phyloP scores from a whole-genome alignment of 2,888 invertebrate genomes.

The Cheiracanthium punctorium region DNA sequence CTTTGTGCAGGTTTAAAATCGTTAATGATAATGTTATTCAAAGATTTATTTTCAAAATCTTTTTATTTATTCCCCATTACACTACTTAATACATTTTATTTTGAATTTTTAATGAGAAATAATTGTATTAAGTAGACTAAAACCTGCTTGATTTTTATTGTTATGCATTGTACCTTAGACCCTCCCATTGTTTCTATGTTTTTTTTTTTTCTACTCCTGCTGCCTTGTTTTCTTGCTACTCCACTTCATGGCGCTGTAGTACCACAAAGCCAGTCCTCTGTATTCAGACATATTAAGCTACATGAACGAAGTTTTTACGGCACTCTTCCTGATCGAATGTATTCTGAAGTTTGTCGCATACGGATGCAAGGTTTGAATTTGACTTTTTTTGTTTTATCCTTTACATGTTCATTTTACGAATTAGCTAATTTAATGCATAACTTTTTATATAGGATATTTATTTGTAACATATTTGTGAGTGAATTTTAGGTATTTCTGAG shows the following conservation, averaged over 20 bases:
- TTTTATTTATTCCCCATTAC: conserved; percentile 50
- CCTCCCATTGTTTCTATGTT: conserved; percentile 67
- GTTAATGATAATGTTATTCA: conserved; percentile 12
- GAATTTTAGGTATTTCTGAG: neutral
- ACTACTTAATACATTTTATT: conserved; percentile 43
- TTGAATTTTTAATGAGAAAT: neutral
- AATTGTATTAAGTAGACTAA: conserved; percentile 37
- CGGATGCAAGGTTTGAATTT: conserved; percentile 80
- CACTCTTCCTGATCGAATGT: conserved; percentile 96
- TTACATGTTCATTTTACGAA: neutral
- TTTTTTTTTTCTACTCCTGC: conserved; percentile 60
- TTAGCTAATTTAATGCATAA: neutral
- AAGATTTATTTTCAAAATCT: conserved; percentile 6
- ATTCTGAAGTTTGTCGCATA: conserved; percentile 95
- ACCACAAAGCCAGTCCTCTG: conserved; percentile 92
- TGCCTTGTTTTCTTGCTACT: conserved; percentile 68
- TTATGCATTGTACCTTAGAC: conserved; percentile 69
- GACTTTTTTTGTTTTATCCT: conserved; percentile 8
- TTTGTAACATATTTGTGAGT: neutral
- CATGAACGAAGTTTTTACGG: conserved; percentile 95
- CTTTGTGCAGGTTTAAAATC: conserved; percentile 34
- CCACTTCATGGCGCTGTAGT: conserved; percentile 79
- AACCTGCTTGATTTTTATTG: conserved; percentile 67
- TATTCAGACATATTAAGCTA: conserved; percentile 92
- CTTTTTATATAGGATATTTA: neutral